Evolutionary conservation across 1,140 invertebrate species (phyloP).

Genomic region (Pantala flavescens): DNA sequence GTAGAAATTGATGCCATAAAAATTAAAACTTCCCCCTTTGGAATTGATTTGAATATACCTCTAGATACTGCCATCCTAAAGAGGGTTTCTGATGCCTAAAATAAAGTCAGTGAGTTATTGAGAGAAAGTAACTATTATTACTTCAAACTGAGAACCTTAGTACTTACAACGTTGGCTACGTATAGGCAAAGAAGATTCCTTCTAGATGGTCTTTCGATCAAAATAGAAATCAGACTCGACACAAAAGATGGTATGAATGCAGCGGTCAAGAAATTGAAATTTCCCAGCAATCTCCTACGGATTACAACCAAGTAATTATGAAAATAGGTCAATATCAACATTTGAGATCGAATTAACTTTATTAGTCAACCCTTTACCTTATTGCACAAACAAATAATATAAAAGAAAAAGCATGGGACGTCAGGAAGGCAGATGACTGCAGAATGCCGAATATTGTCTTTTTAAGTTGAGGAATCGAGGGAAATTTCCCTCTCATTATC

Average conservation of each 20-base stretch:
- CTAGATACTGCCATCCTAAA: constrained; percentile 59
- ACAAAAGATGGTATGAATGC: constrained; percentile 61
- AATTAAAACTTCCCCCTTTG: constrained; percentile 53
- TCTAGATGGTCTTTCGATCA: constrained; percentile 62
- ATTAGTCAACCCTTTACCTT: constrained; percentile 38
- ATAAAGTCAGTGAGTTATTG: constrained; percentile 23
- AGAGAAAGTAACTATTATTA: no score
- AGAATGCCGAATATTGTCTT: constrained; percentile 54
- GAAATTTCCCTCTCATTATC: constrained; percentile 53
- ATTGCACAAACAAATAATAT: constrained; percentile 55
- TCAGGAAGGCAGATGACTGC: constrained; percentile 64
- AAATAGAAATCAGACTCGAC: constrained; percentile 57
- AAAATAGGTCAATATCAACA: no score
- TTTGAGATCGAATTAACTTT: no score
- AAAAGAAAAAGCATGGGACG: constrained; percentile 60
- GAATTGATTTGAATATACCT: constrained; percentile 47
- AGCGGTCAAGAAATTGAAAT: constrained; percentile 55
- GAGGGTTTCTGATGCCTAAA: constrained; percentile 60
- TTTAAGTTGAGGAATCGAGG: constrained; percentile 48
- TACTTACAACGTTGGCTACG: constrained; percentile 64
- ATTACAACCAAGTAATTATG: constrained; percentile 17
- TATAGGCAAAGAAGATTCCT: constrained; percentile 61
- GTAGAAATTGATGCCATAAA: constrained; percentile 48
- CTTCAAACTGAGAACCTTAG: background rate
- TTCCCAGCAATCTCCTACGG: constrained; percentile 51